Conservation (phyloP, 2,113 vertebrate species). For the Hydrolagus affinis region DNA sequence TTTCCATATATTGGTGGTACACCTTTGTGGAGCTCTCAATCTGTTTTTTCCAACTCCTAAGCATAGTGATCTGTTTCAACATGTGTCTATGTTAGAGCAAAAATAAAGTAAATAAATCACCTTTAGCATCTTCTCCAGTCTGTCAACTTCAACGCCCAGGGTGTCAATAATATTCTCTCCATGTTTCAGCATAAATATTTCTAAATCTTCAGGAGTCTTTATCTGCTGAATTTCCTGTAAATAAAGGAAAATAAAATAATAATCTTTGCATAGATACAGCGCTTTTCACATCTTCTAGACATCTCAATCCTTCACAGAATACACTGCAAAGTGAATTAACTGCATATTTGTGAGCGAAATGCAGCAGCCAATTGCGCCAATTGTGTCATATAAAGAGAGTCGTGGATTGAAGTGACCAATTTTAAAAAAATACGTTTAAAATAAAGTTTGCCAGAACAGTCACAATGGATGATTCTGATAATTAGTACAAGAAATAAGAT, state of each 20-base stretch:
- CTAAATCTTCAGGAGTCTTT: constrained; percentile 87
- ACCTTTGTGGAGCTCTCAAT: too few species aligned
- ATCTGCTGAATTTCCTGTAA: constrained; percentile 90
- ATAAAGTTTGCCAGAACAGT: background rate
- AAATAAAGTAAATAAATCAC: constrained; percentile 44
- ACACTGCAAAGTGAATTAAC: too few species aligned
- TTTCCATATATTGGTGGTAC: too few species aligned
- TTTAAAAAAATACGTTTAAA: too few species aligned
- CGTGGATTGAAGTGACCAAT: too few species aligned
- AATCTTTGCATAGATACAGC: too few species aligned
- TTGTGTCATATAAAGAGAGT: too few species aligned
- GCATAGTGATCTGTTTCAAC: too few species aligned
- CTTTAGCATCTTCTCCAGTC: constrained; percentile 93
- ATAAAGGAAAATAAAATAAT: constrained; percentile 34
- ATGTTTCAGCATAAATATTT: constrained; percentile 94
- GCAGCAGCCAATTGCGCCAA: background rate
- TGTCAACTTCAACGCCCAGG: constrained; percentile 89
- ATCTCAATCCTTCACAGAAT: too few species aligned
- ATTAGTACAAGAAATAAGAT: background rate
- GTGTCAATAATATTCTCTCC: constrained; percentile 96
- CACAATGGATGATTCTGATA: background rate
- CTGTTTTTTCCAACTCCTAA: too few species aligned
- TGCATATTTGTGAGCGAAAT: too few species aligned
- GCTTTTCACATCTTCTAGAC: too few species aligned
- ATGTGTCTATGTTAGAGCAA: background rate